Percentiles rank a stretch among this genome's conserved stretches.
These are phyloP conservation scores for Thelaira solivaga DNA, from an alignment of 2,888 invertebrate species.

Conservation along the genomic window DNA sequence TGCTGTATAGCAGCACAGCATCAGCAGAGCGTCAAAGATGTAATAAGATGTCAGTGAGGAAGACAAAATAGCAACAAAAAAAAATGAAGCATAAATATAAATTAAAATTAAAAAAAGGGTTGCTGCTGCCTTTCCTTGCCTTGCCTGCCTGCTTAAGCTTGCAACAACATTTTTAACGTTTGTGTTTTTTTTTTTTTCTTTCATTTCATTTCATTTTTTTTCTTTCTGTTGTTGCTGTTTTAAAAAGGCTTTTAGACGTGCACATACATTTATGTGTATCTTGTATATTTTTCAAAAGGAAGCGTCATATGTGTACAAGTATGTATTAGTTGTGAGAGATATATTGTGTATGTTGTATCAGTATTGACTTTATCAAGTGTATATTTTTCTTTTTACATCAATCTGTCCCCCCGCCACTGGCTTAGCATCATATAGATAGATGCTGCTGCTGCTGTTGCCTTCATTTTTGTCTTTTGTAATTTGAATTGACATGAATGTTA, in stretches of 20 bases:
- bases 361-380: conserved; percentile 63
- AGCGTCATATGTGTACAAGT: conserved; percentile 51
- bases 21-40: conserved; percentile 34
- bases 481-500: conserved; percentile 63
- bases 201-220: background rate
- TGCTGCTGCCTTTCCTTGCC: conserved; percentile 38
- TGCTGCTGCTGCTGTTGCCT: conserved; percentile 28
- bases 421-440: conserved; percentile 14
- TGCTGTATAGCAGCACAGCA: background rate
- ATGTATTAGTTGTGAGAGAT: conserved; percentile 16
- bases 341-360: conserved; percentile 45
- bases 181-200: conserved; percentile 2
- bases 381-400: conserved; percentile 35
- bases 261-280: conserved; percentile 36
- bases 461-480: conserved; percentile 62
- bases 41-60: conserved; percentile 35
- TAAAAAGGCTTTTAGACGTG: conserved; percentile 54
- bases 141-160: conserved; percentile 50
- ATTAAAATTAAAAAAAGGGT: conserved; percentile 64
- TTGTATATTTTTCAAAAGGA: conserved; percentile 34
- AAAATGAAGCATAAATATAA: conserved; percentile 63
- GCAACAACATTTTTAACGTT: conserved; percentile 50
- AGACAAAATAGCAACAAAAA: conserved; percentile 28
- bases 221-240: conserved; percentile 1
- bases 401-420: background rate